Conservation (phyloP, 2,113 vertebrate genomes). For the Brienomyrus longianalis region DNA sequence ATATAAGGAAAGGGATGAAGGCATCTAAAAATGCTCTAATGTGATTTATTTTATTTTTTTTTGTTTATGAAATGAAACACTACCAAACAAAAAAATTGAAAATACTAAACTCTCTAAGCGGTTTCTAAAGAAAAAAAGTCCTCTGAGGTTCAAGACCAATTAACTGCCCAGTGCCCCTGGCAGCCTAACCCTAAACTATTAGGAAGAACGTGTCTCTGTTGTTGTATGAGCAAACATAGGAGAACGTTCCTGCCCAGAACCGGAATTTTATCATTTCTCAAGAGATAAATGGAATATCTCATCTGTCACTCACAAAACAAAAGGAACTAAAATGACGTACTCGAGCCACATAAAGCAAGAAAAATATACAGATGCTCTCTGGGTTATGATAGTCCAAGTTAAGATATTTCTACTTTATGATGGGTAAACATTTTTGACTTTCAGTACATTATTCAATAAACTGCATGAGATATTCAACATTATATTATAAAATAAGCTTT, state of each 20-base stretch:
- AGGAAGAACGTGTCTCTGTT: background rate
- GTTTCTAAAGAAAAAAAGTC: background rate
- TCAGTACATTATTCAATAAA: too few relatives aligned
- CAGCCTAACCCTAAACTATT: background rate
- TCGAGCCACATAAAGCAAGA: background rate
- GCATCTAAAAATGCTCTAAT: background rate
- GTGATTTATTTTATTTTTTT: background rate
- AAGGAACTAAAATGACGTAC: background rate
- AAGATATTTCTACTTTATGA: too few relatives aligned
- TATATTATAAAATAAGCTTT: too few relatives aligned
- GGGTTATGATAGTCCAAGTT: too few relatives aligned
- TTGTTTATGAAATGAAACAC: background rate
- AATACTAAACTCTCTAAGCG: background rate
- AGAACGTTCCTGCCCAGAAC: background rate
- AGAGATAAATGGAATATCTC: background rate
- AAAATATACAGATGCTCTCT: background rate
- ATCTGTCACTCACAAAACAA: background rate
- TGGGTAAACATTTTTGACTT: too few relatives aligned
- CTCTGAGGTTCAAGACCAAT: background rate
- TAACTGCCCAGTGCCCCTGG: background rate
- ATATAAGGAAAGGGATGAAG: background rate
- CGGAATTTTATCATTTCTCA: background rate
- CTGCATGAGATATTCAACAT: too few relatives aligned
- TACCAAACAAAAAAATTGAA: background rate
- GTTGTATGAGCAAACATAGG: background rate